Conservation (phyloP, 2,797 vertebrate species). For the Rhynchonycteris naso region DNA sequence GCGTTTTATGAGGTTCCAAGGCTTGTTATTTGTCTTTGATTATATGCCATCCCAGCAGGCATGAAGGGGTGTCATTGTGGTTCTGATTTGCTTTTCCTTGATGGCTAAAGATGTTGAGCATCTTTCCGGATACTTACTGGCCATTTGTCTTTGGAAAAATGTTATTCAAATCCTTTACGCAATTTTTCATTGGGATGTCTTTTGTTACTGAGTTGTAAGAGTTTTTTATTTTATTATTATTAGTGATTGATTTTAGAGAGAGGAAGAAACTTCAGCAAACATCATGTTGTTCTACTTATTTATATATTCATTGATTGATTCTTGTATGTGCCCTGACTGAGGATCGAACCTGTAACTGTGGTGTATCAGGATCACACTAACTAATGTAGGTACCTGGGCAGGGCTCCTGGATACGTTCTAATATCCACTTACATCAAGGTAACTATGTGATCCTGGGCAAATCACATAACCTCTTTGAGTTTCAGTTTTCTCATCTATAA, state of each 20-base stretch:
- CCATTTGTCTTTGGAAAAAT: neutral
- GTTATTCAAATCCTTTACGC: slow-evolving; percentile 10
- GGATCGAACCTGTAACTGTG: too few species aligned
- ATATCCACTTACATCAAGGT: neutral
- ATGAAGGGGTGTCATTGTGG: neutral
- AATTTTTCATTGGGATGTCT: neutral
- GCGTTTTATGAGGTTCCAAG: neutral
- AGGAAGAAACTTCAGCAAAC: neutral
- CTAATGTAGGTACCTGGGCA: too few species aligned
- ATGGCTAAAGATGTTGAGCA: neutral
- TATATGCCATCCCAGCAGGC: neutral
- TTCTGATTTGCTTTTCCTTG: slow-evolving; percentile 26
- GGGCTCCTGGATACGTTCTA: neutral
- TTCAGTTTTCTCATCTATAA: neutral
- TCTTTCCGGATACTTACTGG: neutral
- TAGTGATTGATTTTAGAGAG: too few species aligned
- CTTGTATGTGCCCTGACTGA: too few species aligned
- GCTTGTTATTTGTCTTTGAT: neutral
- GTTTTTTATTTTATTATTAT: neutral
- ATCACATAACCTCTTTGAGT: neutral
- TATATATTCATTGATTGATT: too few species aligned
- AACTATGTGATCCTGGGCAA: neutral
- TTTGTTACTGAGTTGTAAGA: slow-evolving; percentile 16
- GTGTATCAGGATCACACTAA: too few species aligned
- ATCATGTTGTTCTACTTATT: too few species aligned